A percentile compares a stretch with the other conserved stretches of the same genome.
These are phyloP conservation scores for Lacanobia oleracea DNA, from an alignment of 2,888 invertebrate genomes.

Conservation along the genomic window DNA sequence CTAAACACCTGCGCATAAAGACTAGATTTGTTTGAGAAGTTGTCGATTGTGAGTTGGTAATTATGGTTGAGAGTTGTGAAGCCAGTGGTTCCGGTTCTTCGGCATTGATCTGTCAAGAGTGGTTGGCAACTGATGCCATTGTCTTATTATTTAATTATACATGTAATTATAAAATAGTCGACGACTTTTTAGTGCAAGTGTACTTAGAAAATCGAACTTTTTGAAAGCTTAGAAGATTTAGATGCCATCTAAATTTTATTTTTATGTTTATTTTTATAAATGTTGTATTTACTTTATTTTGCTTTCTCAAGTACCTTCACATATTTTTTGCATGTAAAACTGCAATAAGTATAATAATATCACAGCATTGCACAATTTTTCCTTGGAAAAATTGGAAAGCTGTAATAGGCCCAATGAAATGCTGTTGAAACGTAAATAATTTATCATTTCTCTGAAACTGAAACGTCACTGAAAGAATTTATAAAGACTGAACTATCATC, in stretches of 20 bases:
- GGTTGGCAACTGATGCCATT: slow-evolving; percentile 69
- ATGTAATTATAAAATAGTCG: slow-evolving; percentile 42
- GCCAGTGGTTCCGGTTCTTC: slow-evolving; percentile 80
- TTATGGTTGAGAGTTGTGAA: slow-evolving; percentile 65
- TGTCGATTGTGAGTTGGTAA: slow-evolving; percentile 41
- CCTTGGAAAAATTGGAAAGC: too few species aligned
- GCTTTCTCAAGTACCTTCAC: too few species aligned
- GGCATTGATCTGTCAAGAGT: slow-evolving; percentile 81
- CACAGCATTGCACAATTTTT: too few species aligned
- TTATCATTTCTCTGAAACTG: not conserved
- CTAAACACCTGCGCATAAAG: slow-evolving; percentile 50
- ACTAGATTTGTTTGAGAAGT: slow-evolving; percentile 47
- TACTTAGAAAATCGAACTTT: not conserved
- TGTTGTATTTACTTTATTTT: too few species aligned
- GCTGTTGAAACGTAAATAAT: not conserved
- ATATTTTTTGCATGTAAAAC: not conserved
- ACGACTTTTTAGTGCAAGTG: not conserved
- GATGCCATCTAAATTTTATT: not conserved
- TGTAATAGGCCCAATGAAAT: too few species aligned
- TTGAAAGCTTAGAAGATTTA: too few species aligned
- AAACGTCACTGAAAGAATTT: not conserved
- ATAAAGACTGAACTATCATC: not conserved
- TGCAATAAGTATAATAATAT: not conserved
- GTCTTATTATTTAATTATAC: slow-evolving; percentile 64
- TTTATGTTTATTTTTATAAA: too few species aligned